These are phyloP conservation scores for Istiophorus platypterus DNA, from an alignment of 2,113 vertebrate genomes.

Conservation along the genomic window DNA sequence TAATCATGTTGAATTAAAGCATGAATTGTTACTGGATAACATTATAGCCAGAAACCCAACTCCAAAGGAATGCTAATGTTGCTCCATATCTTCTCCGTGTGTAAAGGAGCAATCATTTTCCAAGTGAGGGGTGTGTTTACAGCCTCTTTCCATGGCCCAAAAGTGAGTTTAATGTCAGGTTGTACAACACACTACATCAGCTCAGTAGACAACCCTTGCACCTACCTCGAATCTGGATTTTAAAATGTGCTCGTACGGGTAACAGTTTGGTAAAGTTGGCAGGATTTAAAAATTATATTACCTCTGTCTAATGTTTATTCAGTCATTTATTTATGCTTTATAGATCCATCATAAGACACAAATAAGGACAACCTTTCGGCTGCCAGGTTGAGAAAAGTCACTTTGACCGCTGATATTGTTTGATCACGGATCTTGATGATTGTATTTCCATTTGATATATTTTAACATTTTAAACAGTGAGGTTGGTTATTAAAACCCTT, in stretches of 20 bases:
- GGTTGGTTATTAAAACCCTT: neutral
- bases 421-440: neutral
- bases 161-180: too few species aligned
- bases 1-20: constrained; percentile 14
- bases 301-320: neutral
- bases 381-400: neutral
- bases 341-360: neutral
- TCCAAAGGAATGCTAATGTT: neutral
- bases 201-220: too few species aligned
- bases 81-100: neutral
- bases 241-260: neutral
- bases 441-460: neutral
- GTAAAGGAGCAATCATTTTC: too few species aligned
- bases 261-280: neutral
- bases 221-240: neutral
- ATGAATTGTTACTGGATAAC: neutral
- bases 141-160: too few species aligned
- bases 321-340: neutral
- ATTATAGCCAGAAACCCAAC: neutral
- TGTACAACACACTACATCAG: neutral
- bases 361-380: neutral
- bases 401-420: neutral
- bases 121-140: too few species aligned
- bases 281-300: neutral
- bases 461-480: neutral